Evolutionary conservation across 2,888 invertebrate species (phyloP), one percentile per base, ranked within the genome.

Genomic region (Netelia fuscicornis): DNA sequence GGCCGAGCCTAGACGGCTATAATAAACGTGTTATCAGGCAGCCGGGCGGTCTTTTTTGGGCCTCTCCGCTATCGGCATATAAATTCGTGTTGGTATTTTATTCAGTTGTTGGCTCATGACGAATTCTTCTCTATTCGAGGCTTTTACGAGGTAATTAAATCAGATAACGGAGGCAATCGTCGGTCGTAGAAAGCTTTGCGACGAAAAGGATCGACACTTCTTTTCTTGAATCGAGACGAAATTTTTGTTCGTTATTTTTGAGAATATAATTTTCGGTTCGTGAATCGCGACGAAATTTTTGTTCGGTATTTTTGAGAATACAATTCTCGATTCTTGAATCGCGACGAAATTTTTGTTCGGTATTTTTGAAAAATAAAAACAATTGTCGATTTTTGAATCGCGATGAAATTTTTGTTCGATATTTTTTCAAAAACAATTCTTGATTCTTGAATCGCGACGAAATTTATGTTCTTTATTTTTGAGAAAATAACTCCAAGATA

Each of bases 1-100:
- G 37, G 17, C 44, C 44, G 54, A 37, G 13, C 48, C 42, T 20
- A 68, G 11, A 54, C 30, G 82, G 58, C 62, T 17, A 78, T 62
- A 78, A 84, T 84, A 84, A 84, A 84, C 64, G 81, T 44, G 72
- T 84, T 84, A 81, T 85, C 85, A 79, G 75, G 23, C n/a, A 42
- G 77, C 60, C 76, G 60, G 65, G 52, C 74, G 56, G 48, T 60
- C 60, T 75, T 85, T 85, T 82, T 82, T 65, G 44, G 65, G 71
- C 44, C 65, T 30, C n/a, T 54, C 23, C 62, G 70, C 79, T 78
- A 84, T 84, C 84, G 60, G 70, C 76, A 71, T 74, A 74, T 74
- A 54, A 6, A 62, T 82, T 79, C 79, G 85, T 75, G 70, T 60
- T 48, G 78, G 78, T 78, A 79, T 54, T 82, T 85, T 70, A 77